phyloP scores from a whole-genome alignment of 2,113 vertebrate genomes.

The Condylura cristata region DNA sequence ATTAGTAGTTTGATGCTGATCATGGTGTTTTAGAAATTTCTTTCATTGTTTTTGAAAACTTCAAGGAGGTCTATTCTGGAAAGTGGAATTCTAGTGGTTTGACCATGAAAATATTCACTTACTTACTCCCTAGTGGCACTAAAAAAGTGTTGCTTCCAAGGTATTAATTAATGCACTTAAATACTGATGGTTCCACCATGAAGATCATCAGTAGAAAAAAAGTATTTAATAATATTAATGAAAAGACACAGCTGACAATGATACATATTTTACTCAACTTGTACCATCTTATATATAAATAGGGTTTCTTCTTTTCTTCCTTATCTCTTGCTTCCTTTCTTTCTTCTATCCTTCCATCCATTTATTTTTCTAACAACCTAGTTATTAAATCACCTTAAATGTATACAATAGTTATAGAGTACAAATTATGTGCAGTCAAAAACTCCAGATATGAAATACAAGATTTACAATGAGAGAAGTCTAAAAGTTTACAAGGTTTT shows the following conservation, averaged over 20 bases:
- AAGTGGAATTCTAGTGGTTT: neutral
- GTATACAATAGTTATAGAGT: neutral
- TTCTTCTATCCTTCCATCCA: neutral
- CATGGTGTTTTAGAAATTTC: neutral
- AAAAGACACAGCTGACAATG: neutral
- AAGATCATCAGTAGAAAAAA: neutral
- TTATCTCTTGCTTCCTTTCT: rapidly evolving
- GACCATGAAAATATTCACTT: neutral
- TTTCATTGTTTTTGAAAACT: neutral
- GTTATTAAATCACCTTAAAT: neutral
- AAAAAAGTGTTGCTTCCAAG: neutral
- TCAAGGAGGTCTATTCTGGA: neutral
- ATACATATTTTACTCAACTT: neutral
- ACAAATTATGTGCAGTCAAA: neutral
- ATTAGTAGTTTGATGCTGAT: neutral
- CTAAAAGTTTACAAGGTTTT: neutral
- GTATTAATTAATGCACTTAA: neutral
- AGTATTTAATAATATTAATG: neutral
- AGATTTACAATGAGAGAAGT: neutral
- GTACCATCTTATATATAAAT: rapidly evolving
- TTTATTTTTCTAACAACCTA: neutral
- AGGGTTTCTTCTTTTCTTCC: rapidly evolving
- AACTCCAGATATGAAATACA: neutral
- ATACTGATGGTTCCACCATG: neutral
- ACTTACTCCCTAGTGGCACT: neutral